Conservation (phyloP, 2,113 vertebrate species). For the Pycnonotus jocosus region DNA sequence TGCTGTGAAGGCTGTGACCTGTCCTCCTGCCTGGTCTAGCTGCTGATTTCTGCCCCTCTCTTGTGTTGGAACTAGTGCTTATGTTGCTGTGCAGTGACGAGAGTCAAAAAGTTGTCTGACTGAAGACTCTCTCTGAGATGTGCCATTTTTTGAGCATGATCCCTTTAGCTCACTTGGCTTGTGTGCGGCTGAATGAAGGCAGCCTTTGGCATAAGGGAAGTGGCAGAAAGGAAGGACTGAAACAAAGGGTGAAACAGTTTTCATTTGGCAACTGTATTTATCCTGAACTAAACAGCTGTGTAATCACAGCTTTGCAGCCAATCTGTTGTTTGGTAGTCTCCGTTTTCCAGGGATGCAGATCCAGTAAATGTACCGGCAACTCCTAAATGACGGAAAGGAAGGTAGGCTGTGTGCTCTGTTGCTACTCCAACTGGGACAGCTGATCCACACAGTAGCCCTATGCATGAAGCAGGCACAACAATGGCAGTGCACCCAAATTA, state of each 20-base stretch:
- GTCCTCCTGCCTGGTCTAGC: neutral
- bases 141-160: neutral
- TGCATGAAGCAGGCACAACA: neutral
- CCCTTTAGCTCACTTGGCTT: neutral
- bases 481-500: neutral
- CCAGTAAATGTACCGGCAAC: neutral
- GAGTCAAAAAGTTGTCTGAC: neutral
- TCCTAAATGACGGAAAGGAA: neutral
- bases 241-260: neutral
- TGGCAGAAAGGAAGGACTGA: neutral
- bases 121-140: neutral
- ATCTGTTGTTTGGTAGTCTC: neutral
- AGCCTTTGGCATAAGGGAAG: neutral
- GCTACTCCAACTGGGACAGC: neutral
- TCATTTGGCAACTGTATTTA: neutral
- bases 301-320: neutral
- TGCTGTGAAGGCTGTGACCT: neutral
- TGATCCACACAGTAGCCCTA: neutral
- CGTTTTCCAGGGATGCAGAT: neutral
- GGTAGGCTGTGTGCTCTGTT: neutral
- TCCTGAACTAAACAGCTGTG: neutral
- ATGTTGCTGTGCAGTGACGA: neutral
- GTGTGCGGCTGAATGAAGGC: accelerated
- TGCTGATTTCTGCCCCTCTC: neutral
- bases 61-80: neutral